These are phyloP conservation scores for Blastobasis lacticolella DNA, from an alignment of 2,888 invertebrate genomes.

Conservation along the genomic window DNA sequence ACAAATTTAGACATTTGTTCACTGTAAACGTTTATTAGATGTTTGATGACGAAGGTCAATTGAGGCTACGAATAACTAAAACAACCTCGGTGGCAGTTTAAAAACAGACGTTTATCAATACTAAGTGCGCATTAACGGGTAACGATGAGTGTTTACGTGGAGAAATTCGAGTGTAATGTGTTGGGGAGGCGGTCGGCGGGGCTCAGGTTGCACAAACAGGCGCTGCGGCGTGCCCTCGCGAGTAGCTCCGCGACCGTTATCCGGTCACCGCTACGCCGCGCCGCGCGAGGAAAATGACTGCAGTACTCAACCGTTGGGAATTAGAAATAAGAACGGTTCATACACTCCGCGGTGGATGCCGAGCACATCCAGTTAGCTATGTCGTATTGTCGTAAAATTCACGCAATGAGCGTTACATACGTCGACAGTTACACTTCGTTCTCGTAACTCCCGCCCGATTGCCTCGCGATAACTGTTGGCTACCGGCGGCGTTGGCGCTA, in stretches of 20 bases:
- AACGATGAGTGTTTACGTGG: no score
- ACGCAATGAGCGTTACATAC: constrained; percentile 8
- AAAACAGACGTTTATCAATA: no score
- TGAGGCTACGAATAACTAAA: no score
- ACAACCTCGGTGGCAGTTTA: no score
- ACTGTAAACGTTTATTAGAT: no score
- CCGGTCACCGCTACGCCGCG: constrained; percentile 58
- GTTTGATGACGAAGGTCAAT: no score
- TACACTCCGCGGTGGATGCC: constrained; percentile 16
- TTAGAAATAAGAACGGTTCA: constrained; percentile 35
- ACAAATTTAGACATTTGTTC: no score
- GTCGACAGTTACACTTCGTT: constrained; percentile 3
- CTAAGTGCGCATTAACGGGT: no score
- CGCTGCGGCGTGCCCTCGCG: constrained; percentile 56
- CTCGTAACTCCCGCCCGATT: not conserved
- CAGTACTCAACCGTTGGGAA: constrained; percentile 41
- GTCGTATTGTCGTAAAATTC: constrained; percentile 15
- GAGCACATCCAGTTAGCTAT: constrained; percentile 15
- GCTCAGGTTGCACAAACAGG: constrained; percentile 17
- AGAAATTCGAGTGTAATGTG: no score
- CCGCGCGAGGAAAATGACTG: constrained; percentile 22
- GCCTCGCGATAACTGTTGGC: no score
- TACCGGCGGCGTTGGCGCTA: no score
- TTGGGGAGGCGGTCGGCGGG: no score
- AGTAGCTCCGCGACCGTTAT: constrained; percentile 59